Conservation (phyloP, 2,888 invertebrate species). For the Chalcis sispes region DNA sequence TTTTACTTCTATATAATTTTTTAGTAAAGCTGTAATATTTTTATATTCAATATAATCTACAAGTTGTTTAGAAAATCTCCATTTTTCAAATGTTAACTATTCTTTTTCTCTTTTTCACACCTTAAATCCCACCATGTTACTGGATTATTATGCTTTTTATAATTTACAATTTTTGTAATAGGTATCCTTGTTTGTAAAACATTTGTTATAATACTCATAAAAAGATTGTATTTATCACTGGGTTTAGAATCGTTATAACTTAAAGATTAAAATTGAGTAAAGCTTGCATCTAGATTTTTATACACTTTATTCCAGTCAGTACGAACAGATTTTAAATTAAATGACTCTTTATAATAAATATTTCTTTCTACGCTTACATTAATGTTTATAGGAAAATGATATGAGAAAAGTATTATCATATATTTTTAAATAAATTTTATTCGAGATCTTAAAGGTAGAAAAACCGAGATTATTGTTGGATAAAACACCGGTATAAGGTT, state of each 20-base stretch:
- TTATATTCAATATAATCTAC: not conserved
- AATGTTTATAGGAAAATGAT: not conserved
- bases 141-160: slow-evolving; percentile 4
- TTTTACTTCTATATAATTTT: not conserved
- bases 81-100: not conserved
- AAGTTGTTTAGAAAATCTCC: not conserved
- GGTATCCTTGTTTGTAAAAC: not conserved
- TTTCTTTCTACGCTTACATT: not conserved
- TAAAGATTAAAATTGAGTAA: not conserved
- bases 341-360: not conserved
- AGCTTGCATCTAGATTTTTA: not conserved
- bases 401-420: not conserved
- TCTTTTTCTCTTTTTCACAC: not conserved
- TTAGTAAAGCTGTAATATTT: not conserved
- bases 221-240: not conserved
- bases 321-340: not conserved
- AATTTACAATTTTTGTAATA: not conserved
- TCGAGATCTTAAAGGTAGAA: not conserved
- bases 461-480: not conserved
- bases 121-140: not conserved
- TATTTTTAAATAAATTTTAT: not conserved
- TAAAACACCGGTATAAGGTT: not conserved
- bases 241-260: not conserved
- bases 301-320: not conserved
- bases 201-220: not conserved